Base-by-base conservation (phyloP, 2,888 invertebrate species). In the Tenodera sinensis region DNA sequence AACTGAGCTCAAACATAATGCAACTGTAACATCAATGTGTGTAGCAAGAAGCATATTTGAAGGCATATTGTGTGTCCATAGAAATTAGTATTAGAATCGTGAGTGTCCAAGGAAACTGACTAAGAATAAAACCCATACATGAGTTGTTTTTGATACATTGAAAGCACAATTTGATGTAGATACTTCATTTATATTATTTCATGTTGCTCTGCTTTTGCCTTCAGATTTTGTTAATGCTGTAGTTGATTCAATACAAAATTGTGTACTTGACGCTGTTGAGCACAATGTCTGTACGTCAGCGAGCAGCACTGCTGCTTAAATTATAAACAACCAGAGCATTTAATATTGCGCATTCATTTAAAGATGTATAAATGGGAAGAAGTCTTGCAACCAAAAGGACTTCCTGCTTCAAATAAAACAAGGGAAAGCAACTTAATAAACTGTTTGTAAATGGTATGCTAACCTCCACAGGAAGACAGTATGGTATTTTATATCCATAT, bases 1-100 rank as follows among this genome's bases (percentile, higher is more conserved):
- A 7, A 28, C 47, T 87, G 54, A 83, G 83, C 83, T 54, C 42
- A 83, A 83, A 88, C 88, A 88, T 83, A 27, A 83, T 88, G 88
- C 83, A 88, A 88, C 88, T 20, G 20, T 6, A 71, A 71, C 3
- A 3, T 71, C 4, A 71, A 71, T 71, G 54, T 25, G 25, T 20
- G 8, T 71, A 71, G 15, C 20, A 71, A 71, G 54, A 71, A 71
- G 25, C 20, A 71, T 8, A 12, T 42, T 42, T 34, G 34, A 34
- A 42, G 42, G 12, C 42, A 12, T 71, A 25, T 71, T 20, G 20
- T 25, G 6, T 71, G 54, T 15, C 54, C 15, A 71, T 71, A 6
- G 54, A 71, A 71, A 20, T 71, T 1, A 42, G 42, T 42, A 42
- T 42, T 42, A 42, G 42, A 42, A 42, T 42, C 12, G 6, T 42